Conservation (phyloP, 2,888 invertebrate genomes). For the Nasonia oneida region DNA sequence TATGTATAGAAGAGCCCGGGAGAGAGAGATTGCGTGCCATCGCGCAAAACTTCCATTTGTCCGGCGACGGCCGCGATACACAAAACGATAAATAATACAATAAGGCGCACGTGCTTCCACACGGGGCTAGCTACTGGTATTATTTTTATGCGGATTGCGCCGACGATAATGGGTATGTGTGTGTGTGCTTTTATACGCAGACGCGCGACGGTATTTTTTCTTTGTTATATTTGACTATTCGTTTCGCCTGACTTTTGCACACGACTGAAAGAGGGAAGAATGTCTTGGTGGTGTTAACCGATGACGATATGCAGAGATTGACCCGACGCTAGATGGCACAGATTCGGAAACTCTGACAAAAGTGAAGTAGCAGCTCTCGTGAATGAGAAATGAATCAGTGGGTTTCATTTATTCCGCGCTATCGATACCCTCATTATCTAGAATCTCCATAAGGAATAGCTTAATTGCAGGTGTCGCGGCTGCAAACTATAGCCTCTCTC, state of each 20-base stretch:
- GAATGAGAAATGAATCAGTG: slow-evolving; percentile 2
- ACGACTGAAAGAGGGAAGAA: too few species aligned
- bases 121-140: background rate
- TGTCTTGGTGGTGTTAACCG: too few species aligned
- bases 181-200: background rate
- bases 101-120: slow-evolving; percentile 16
- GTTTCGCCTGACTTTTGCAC: background rate
- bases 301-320: too few species aligned
- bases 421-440: background rate
- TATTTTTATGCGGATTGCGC: slow-evolving; percentile 37
- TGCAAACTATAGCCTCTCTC: background rate
- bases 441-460: background rate
- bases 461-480: background rate
- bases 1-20: background rate
- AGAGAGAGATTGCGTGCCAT: slow-evolving; percentile 70
- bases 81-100: slow-evolving; percentile 41
- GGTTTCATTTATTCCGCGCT: background rate
- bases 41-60: slow-evolving; percentile 73
- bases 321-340: too few species aligned
- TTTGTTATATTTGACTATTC: background rate
- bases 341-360: background rate
- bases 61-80: slow-evolving; percentile 32
- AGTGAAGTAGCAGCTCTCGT: background rate
- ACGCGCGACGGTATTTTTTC: background rate
- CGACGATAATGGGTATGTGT: background rate